Percentiles rank a stretch among this genome's conserved stretches.
These are phyloP conservation scores for Dryobates pubescens DNA, from an alignment of 2,797 vertebrate genomes.

Conservation along the genomic window DNA sequence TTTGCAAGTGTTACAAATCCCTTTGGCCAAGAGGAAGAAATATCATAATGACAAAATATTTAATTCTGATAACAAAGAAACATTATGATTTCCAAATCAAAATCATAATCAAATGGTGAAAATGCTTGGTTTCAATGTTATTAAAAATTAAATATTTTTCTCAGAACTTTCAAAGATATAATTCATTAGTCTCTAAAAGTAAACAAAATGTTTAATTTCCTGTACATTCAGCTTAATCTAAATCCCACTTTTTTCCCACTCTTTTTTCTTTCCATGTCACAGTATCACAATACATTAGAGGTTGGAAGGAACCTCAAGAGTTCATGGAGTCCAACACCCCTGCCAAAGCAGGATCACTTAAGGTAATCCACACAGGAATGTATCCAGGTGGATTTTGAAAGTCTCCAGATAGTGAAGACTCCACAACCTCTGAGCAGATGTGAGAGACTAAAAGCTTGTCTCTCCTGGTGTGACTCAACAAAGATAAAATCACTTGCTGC, in stretches of 20 bases:
- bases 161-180: background rate
- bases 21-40: background rate
- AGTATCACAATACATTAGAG: no score
- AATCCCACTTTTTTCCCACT: fast-evolving
- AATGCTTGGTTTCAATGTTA: background rate
- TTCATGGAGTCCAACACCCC: no score
- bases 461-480: no score
- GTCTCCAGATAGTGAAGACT: no score
- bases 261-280: background rate
- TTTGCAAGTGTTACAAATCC: background rate
- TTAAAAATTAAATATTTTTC: background rate
- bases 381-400: no score
- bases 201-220: background rate
- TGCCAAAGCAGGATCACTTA: no score
- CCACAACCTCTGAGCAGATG: no score
- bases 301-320: no score
- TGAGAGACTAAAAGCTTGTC: no score
- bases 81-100: background rate
- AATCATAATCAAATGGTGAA: background rate
- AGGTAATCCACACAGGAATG: no score
- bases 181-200: background rate
- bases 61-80: background rate
- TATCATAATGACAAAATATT: background rate
- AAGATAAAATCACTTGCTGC: no score
- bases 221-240: background rate